phyloP scores from a whole-genome alignment of 2,797 vertebrate genomes.

The Danio jaintianensis region DNA sequence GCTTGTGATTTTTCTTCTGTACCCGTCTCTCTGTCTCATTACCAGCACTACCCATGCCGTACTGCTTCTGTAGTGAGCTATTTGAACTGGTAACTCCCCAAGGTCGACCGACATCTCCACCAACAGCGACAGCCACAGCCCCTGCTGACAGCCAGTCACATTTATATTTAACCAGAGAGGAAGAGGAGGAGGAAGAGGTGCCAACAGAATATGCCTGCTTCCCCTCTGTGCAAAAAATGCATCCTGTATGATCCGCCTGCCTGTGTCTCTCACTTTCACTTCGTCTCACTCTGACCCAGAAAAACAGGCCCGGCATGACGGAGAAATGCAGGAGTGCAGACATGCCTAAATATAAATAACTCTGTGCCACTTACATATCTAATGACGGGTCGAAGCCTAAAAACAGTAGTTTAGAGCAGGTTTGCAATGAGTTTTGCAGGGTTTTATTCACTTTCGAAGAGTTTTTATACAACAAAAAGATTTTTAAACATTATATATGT shows the following conservation, averaged over 20 bases:
- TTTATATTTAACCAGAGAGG: conserved; percentile 72
- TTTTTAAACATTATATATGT: too few relatives aligned
- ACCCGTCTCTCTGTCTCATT: conserved; percentile 15
- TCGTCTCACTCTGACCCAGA: conserved; percentile 77
- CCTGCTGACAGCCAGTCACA: conserved; percentile 46
- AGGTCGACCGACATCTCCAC: conserved; percentile 70
- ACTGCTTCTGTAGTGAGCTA: conserved; percentile 35
- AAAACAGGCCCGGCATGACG: conserved; percentile 74
- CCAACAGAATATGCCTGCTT: conserved; percentile 50
- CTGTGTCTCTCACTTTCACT: conserved; percentile 52
- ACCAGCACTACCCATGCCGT: conserved; percentile 7
- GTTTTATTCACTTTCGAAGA: background rate
- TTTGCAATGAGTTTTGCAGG: background rate
- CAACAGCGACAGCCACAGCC: conserved; percentile 58
- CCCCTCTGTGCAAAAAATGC: conserved; percentile 22
- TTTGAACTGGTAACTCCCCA: conserved; percentile 58
- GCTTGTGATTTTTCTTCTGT: background rate
- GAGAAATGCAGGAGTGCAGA: conserved; percentile 68
- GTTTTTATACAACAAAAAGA: too few relatives aligned
- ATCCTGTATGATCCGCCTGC: conserved; percentile 40
- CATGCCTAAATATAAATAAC: conserved; percentile 78
- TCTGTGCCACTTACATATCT: conserved; percentile 78
- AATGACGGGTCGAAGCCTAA: conserved; percentile 66
- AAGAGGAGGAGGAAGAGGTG: conserved; percentile 65
- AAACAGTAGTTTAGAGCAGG: background rate